These are phyloP conservation scores for Clavelina lepadiformis DNA, from an alignment of 23 tunicate genomes.

Conservation along the genomic window DNA sequence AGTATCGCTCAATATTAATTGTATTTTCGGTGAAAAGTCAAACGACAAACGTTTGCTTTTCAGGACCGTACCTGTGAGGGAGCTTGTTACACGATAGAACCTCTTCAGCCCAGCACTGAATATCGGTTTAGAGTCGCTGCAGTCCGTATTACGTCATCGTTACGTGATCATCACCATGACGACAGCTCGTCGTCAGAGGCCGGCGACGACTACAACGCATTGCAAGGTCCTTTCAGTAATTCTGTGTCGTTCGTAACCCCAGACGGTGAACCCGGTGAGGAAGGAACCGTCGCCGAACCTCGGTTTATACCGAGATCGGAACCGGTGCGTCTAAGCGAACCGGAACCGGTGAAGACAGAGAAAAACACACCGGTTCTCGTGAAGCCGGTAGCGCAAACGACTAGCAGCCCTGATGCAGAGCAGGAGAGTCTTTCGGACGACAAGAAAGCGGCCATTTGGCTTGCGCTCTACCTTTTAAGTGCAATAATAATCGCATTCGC, in stretches of 20 bases:
- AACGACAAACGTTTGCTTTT: neutral
- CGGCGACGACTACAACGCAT: no score
- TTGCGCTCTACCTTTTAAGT: slow-evolving; percentile 26
- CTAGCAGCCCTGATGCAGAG: neutral
- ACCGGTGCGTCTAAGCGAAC: neutral
- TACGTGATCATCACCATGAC: neutral
- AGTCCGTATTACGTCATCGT: slow-evolving; percentile 1
- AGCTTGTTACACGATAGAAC: slow-evolving; percentile 4
- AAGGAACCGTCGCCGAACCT: neutral
- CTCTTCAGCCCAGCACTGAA: slow-evolving; percentile 7
- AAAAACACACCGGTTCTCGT: neutral
- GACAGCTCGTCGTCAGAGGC: neutral
- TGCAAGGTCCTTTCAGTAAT: no score
- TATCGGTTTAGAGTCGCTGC: slow-evolving; percentile 12
- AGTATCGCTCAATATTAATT: no score
- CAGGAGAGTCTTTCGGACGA: no score
- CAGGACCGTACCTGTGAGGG: slow-evolving; percentile 10
- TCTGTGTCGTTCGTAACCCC: neutral
- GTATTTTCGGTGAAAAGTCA: no score
- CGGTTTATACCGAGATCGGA: neutral
- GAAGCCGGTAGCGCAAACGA: neutral
- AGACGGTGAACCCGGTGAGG: neutral
- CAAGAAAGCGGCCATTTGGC: slow-evolving; percentile 17
- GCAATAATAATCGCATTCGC: slow-evolving; percentile 42
- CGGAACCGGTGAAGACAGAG: neutral